Evolutionary conservation across 1,140 invertebrate genomes (phyloP).

Genomic region (Drosophila albomicans): DNA sequence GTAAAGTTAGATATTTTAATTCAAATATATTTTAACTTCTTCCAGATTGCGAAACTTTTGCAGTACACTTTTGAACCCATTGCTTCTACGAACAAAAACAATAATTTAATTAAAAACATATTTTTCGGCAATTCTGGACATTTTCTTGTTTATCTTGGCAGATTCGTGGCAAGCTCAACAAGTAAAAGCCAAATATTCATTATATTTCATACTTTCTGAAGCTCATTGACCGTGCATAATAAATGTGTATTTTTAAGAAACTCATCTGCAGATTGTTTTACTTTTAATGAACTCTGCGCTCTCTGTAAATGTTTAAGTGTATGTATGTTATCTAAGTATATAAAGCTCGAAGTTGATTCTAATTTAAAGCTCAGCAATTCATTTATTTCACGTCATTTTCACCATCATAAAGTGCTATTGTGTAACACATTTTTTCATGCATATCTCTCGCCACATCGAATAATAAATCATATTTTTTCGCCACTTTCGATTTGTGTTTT

Average conservation of each 20-base stretch:
- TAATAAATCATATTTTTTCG: constrained; percentile 36
- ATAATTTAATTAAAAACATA: constrained; percentile 1
- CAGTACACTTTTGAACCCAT: not conserved
- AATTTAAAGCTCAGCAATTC: not conserved
- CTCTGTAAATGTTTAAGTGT: not conserved
- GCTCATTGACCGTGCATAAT: not conserved
- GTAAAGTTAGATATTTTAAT: no score
- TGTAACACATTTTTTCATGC: constrained; percentile 9
- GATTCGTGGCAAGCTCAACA: not conserved
- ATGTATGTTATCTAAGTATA: not conserved
- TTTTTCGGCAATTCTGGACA: not conserved
- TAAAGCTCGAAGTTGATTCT: not conserved
- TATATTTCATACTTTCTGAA: not conserved
- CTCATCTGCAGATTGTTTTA: not conserved
- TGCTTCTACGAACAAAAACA: not conserved
- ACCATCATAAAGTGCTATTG: constrained; percentile 5
- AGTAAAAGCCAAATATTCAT: not conserved
- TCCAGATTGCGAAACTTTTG: not conserved
- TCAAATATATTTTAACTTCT: not conserved
- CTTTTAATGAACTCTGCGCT: not conserved
- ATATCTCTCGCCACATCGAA: not conserved
- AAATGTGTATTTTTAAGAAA: not conserved
- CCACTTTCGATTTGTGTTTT: constrained; percentile 28
- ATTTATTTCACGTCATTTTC: not conserved
- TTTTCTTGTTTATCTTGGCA: not conserved